Conservation (phyloP, 2,888 invertebrate genomes). For the Dryobotodes eremita region DNA sequence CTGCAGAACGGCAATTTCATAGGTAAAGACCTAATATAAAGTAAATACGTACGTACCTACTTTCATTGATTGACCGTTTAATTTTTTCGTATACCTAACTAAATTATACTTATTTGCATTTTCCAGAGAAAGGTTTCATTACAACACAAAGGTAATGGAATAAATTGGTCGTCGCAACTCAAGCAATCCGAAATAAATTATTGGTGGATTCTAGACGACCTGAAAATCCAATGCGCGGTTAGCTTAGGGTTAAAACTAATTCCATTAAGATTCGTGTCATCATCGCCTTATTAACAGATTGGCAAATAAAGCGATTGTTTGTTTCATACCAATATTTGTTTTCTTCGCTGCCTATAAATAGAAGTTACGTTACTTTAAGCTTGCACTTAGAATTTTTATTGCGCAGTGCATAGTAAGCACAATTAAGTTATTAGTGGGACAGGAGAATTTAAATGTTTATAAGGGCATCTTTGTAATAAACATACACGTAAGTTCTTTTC, state of each 20-base stretch:
- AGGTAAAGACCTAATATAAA: no score
- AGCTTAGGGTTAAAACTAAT: conserved; percentile 7
- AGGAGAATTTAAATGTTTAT: neutral
- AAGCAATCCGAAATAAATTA: neutral
- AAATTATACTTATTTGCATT: no score
- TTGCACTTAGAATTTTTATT: neutral
- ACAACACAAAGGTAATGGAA: neutral
- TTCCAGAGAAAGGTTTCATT: neutral
- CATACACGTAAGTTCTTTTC: neutral
- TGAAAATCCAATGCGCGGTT: neutral
- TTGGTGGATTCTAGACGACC: neutral
- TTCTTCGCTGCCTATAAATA: conserved; percentile 18
- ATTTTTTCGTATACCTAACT: neutral
- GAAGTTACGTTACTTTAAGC: neutral
- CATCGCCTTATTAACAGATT: conserved; percentile 6
- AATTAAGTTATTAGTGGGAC: neutral
- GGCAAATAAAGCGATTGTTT: conserved; percentile 9
- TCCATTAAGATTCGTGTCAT: neutral
- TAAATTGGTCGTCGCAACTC: neutral
- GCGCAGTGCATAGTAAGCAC: neutral
- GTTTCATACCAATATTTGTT: conserved; percentile 17
- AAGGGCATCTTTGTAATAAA: neutral
- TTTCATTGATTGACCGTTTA: neutral
- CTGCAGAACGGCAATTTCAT: no score
- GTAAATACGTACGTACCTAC: neutral